Evolutionary conservation across 2,113 vertebrate species (phyloP).

Genomic region (Strigops habroptila): DNA sequence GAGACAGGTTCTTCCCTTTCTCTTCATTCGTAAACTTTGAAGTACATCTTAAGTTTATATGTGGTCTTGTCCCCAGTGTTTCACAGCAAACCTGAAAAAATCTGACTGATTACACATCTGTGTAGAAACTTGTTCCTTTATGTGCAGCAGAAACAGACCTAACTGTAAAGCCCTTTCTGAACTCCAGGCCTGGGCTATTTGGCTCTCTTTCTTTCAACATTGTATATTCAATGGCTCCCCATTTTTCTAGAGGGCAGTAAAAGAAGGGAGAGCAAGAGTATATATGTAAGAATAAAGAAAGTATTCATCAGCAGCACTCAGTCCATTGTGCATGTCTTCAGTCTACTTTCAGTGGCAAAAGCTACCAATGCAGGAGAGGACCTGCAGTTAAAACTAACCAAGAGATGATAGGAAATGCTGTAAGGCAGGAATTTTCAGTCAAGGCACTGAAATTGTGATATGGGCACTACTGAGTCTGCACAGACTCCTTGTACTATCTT

Average conservation of each 20-base stretch:
- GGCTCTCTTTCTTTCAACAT: background rate
- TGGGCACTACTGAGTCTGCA: background rate
- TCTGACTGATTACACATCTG: background rate
- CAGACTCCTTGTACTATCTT: background rate
- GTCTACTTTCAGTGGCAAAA: background rate
- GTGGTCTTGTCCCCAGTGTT: background rate
- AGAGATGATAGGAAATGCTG: background rate
- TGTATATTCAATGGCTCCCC: background rate
- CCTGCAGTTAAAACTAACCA: background rate
- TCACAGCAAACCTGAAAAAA: background rate
- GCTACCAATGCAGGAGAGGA: background rate
- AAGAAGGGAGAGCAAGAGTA: background rate
- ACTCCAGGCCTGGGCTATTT: background rate
- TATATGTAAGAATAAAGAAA: background rate
- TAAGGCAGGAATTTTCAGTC: background rate
- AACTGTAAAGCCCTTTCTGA: background rate
- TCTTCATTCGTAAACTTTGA: background rate
- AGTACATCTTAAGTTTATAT: background rate
- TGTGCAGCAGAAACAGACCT: background rate
- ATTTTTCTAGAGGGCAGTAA: background rate
- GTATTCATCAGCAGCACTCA: background rate
- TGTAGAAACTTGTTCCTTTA: fast-evolving
- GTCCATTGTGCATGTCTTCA: background rate
- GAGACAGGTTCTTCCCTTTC: background rate
- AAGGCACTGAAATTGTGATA: background rate